Conservation (phyloP, 1,140 invertebrate species). For the Helicoverpa armigera region DNA sequence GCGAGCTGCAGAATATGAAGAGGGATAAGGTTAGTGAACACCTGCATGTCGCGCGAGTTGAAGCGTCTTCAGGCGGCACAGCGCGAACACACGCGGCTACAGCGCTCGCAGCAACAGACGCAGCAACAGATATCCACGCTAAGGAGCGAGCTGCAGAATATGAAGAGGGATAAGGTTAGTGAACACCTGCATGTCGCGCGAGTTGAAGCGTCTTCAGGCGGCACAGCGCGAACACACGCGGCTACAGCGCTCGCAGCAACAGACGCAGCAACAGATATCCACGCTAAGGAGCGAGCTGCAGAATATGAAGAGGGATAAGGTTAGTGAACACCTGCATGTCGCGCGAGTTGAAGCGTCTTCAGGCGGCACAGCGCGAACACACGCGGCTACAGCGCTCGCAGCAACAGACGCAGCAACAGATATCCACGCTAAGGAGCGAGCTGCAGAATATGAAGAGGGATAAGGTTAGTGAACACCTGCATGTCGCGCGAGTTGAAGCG, state of each 20-base stretch:
- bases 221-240: conserved; percentile 96
- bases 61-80: conserved; percentile 95
- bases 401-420: conserved; percentile 93
- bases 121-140: conserved; percentile 93
- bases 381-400: conserved; percentile 93
- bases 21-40: conserved; percentile 92
- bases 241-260: conserved; percentile 93
- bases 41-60: conserved; percentile 95
- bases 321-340: conserved; percentile 92
- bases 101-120: conserved; percentile 94
- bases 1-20: conserved; percentile 96
- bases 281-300: conserved; percentile 93
- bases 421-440: conserved; percentile 93
- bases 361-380: conserved; percentile 96
- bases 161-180: conserved; percentile 96
- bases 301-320: conserved; percentile 96
- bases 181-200: conserved; percentile 91
- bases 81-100: conserved; percentile 94
- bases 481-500: too few species aligned
- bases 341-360: conserved; percentile 94
- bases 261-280: conserved; percentile 93
- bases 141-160: conserved; percentile 93
- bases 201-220: conserved; percentile 95
- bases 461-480: conserved; percentile 89
- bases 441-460: conserved; percentile 96